Conservation (phyloP, 2,797 vertebrate species). For the Pipistrellus nathusii region DNA sequence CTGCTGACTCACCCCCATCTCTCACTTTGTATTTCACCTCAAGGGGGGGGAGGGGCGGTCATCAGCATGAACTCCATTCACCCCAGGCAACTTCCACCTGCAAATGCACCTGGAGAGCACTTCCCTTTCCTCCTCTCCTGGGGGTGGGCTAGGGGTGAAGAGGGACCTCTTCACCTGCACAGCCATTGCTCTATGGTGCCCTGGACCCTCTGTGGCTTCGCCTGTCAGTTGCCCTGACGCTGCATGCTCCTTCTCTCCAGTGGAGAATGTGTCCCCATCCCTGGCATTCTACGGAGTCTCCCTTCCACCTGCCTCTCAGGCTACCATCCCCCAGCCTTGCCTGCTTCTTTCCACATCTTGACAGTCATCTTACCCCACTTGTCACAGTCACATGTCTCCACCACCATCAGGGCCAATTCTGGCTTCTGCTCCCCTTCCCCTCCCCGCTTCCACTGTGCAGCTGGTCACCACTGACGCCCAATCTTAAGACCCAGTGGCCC, state of each 20-base stretch:
- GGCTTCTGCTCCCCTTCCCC: background rate
- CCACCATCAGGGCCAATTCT: background rate
- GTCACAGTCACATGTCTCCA: background rate
- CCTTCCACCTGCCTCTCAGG: background rate
- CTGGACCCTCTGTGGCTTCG: background rate
- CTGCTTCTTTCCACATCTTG: background rate
- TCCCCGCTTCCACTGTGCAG: background rate
- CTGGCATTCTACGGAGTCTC: background rate
- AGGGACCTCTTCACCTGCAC: background rate
- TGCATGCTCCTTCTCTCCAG: background rate
- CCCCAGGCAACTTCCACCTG: background rate
- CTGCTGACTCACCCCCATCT: background rate
- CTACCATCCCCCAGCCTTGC: background rate
- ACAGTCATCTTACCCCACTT: background rate
- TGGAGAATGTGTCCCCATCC: background rate
- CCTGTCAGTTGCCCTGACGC: background rate
- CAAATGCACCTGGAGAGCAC: rapidly evolving
- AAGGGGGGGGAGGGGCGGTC: background rate
- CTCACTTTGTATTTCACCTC: background rate
- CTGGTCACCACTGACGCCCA: background rate
- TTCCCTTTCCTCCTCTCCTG: background rate
- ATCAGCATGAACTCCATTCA: background rate
- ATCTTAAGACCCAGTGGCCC: background rate
- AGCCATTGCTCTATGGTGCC: background rate
- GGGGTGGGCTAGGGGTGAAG: background rate